These are phyloP conservation scores for Mesembrinibis cayennensis DNA, from an alignment of 2,113 vertebrate genomes.

Conservation along the genomic window DNA sequence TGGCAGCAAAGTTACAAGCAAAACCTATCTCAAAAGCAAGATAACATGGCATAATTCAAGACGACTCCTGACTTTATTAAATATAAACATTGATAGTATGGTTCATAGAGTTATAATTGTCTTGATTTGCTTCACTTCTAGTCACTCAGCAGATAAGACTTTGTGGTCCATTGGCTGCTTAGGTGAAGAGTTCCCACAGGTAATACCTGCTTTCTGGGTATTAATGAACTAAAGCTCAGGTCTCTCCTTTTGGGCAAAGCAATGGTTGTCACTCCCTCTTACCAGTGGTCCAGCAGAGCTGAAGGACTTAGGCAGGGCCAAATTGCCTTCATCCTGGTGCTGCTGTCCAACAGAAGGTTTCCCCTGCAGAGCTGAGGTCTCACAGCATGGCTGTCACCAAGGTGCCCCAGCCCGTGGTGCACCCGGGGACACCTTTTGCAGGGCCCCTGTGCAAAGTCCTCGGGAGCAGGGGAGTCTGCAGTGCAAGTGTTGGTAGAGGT, in stretches of 20 bases:
- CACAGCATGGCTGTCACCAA: fast-evolving
- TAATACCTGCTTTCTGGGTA: not conserved
- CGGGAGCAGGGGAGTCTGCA: not conserved
- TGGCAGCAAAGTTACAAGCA: not conserved
- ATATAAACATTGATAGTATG: no score
- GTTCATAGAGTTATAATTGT: not conserved
- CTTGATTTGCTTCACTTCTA: not conserved
- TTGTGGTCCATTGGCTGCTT: not conserved
- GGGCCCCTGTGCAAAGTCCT: not conserved
- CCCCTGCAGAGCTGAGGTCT: not conserved
- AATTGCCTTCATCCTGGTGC: not conserved
- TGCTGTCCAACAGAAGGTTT: not conserved
- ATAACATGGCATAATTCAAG: not conserved
- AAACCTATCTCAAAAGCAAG: not conserved
- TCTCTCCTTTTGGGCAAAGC: not conserved
- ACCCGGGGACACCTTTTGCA: fast-evolving
- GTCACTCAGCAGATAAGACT: not conserved
- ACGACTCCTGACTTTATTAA: not conserved
- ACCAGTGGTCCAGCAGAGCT: not conserved
- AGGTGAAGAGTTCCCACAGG: fast-evolving
- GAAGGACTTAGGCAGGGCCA: not conserved
- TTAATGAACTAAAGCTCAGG: not conserved
- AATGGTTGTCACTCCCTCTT: not conserved
- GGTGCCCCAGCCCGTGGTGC: not conserved
- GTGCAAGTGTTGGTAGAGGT: not conserved